Evolutionary conservation across 1,140 invertebrate species (phyloP).

Genomic region (Ceratina japonica): DNA sequence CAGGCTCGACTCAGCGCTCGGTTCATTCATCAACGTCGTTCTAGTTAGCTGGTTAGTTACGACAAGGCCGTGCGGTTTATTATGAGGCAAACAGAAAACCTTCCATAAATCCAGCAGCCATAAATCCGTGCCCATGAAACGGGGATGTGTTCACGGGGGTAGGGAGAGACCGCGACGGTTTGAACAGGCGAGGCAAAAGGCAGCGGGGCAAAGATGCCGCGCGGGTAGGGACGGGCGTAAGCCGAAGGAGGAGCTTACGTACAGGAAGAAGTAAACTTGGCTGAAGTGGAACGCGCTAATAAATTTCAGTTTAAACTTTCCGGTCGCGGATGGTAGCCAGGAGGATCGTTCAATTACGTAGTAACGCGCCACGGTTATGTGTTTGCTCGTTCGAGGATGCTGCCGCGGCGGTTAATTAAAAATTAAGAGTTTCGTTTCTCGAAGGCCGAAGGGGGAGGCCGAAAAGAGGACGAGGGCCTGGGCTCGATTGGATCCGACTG

Average conservation of each 20-base stretch:
- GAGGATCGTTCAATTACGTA: constrained; percentile 66
- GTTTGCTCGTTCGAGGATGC: constrained; percentile 49
- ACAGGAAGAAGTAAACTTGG: constrained; percentile 54
- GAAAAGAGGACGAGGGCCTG: background rate
- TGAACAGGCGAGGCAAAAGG: background rate
- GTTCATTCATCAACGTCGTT: constrained; percentile 62
- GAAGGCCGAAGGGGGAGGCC: background rate
- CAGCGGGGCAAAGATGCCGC: background rate
- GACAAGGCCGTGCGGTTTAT: constrained; percentile 48
- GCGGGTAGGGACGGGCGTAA: background rate
- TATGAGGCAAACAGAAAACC: constrained; percentile 47
- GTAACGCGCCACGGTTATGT: constrained; percentile 52
- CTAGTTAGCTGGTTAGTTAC: constrained; percentile 48
- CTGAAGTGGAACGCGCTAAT: constrained; percentile 59
- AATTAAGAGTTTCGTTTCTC: constrained; percentile 57
- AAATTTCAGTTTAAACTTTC: constrained; percentile 71
- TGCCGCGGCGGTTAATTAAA: constrained; percentile 60
- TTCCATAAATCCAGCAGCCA: constrained; percentile 56
- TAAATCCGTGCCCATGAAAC: constrained; percentile 45
- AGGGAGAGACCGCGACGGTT: background rate
- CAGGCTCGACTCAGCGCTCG: constrained; percentile 12
- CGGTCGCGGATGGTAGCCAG: constrained; percentile 26
- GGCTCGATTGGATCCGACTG: background rate
- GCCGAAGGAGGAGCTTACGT: background rate
- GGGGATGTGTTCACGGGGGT: background rate